Conservation (phyloP, 1,140 invertebrate genomes). For the Linepithema humile region DNA sequence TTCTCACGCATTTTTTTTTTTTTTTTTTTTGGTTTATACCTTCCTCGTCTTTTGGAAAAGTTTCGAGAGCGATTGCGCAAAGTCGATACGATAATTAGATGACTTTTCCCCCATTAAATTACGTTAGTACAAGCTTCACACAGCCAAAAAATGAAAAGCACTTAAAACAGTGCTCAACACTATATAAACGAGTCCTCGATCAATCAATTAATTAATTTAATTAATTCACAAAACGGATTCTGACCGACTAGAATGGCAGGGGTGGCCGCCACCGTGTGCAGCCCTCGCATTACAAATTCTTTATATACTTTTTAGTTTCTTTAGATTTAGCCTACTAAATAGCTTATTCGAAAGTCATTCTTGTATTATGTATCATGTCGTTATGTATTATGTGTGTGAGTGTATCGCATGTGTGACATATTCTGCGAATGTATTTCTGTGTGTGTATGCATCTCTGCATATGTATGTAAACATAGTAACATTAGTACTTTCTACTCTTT, state of each 20-base stretch:
- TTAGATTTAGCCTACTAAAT: conserved; percentile 68
- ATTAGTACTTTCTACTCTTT: conserved; percentile 66
- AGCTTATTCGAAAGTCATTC: conserved; percentile 72
- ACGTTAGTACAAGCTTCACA: conserved; percentile 79
- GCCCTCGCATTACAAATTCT: conserved; percentile 67
- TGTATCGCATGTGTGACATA: background rate
- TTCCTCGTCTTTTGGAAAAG: conserved; percentile 57
- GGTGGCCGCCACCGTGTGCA: conserved; percentile 65
- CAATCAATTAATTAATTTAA: conserved; percentile 76
- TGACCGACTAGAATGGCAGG: conserved; percentile 75
- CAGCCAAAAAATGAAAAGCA: conserved; percentile 83
- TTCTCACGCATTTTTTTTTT: background rate
- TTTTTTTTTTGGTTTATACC: background rate
- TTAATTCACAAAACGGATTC: conserved; percentile 77
- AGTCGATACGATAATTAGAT: conserved; percentile 74
- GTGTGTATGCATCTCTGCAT: background rate
- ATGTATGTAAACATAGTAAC: conserved; percentile 49
- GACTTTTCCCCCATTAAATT: conserved; percentile 62
- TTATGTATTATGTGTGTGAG: background rate
- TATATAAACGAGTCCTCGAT: conserved; percentile 76
- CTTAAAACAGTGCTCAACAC: conserved; percentile 83
- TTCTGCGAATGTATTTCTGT: too few relatives aligned
- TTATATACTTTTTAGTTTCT: conserved; percentile 21
- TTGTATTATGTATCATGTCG: conserved; percentile 20
- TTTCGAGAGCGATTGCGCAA: conserved; percentile 71